Evolutionary conservation across 2,113 vertebrate genomes (phyloP), one percentile per base, ranked within the genome.

Genomic region (Tauraco erythrolophus): DNA sequence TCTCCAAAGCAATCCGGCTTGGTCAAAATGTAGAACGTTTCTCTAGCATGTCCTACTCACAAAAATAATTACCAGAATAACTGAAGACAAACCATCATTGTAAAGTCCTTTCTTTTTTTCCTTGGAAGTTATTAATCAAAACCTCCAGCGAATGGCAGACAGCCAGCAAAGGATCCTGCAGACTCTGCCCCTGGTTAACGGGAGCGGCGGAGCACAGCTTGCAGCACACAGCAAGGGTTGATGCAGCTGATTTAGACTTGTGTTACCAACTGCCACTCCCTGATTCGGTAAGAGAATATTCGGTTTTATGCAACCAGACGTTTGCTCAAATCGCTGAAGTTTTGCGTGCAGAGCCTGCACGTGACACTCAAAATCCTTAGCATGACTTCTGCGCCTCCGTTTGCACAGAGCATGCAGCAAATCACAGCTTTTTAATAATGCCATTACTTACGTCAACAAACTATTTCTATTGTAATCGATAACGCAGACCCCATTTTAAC

Each of bases 31-130:
- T 77, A 92, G 80, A 95, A 80, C 65, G 22, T 84, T 72, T 62
- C 50, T 68, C 69, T 45, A 53, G 35, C 28, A 70, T 5, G 2
- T 94, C 82, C 56, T n/a, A 45, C 92, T 92, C 86, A 89, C 88
- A 92, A 91, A 97, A 92, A 91, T 86, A 83, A 90, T 82, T 84
- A 84, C 18, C 17, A 92, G 86, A 89, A 92, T 72, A 77, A 96
- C 89, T 46, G 80, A 62, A 95, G 78, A 89, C 75, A 96, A 92
- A 85, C 87, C 75, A 78, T 85, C 74, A 83, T 12, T 45, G 43
- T 50, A 72, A 95, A 91, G 84, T 56, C 66, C 54, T 94, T 78
- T 89, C 68, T 86, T 93, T 94, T 94, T 50, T 70, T 60, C 75
- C 56, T 72, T 84, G 79, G 68, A 92, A 91, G 91, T 79, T 82